Conservation (phyloP, 1,140 invertebrate genomes). For the Camponotus pennsylvanicus region DNA sequence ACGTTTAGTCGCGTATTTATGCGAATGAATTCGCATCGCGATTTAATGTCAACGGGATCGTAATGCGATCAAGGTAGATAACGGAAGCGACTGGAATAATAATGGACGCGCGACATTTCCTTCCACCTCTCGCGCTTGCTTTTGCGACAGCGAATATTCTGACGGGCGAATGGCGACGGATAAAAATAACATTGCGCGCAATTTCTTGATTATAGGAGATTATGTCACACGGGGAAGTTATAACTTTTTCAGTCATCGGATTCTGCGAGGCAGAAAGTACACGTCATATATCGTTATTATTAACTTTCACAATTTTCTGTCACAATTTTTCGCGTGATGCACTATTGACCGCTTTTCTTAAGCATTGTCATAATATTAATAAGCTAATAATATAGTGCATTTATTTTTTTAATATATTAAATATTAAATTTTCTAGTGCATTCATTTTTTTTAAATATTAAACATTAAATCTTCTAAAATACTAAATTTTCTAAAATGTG, state of each 20-base stretch:
- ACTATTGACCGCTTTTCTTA: neutral
- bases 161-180: neutral
- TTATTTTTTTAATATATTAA: no score
- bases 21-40: neutral
- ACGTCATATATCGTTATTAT: neutral
- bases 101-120: slow-evolving; percentile 16
- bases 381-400: neutral
- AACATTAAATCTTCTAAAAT: neutral
- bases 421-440: neutral
- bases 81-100: slow-evolving; percentile 45
- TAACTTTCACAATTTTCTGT: neutral
- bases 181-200: slow-evolving; percentile 4
- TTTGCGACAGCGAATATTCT: neutral
- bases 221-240: neutral
- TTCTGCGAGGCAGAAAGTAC: neutral
- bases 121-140: neutral
- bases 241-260: no score
- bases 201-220: slow-evolving; percentile 24
- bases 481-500: neutral
- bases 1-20: slow-evolving; percentile 19
- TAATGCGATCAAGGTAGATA: slow-evolving; percentile 24
- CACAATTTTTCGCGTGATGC: neutral
- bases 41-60: slow-evolving; percentile 37
- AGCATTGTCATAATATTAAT: neutral
- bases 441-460: no score